Conservation (phyloP, 2,888 invertebrate genomes). For the Pristionchus arcanus region DNA sequence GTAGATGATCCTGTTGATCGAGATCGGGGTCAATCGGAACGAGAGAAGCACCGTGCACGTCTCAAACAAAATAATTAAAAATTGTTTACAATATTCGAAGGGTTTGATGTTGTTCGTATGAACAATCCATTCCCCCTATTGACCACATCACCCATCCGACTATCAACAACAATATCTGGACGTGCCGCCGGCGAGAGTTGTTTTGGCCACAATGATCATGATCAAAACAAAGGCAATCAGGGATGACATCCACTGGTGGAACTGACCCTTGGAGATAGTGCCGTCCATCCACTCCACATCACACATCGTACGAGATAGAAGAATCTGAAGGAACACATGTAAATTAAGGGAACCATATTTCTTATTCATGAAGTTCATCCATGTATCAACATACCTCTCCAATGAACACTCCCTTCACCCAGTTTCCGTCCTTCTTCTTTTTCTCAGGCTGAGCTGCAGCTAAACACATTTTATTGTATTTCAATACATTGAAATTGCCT, state of each 20-base stretch:
- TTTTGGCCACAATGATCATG: no score
- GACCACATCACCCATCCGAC: no score
- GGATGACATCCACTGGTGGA: no score
- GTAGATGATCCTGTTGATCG: conserved; percentile 59
- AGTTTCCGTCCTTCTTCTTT: background rate
- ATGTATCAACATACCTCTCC: background rate
- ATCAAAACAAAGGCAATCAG: no score
- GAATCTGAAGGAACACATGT: conserved; percentile 12
- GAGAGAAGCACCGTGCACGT: conserved; percentile 56
- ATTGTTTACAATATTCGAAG: no score
- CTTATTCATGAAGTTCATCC: background rate
- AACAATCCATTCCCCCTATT: no score
- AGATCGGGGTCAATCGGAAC: conserved; percentile 57
- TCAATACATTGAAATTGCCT: background rate
- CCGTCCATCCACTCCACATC: conserved; percentile 59
- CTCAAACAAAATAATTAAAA: background rate
- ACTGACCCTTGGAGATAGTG: conserved; percentile 22
- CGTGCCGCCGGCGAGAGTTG: no score
- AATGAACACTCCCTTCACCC: background rate
- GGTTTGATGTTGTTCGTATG: background rate
- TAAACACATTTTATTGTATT: background rate
- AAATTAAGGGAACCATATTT: background rate
- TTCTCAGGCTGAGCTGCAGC: background rate
- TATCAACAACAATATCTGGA: no score
- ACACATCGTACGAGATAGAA: conserved; percentile 44